Base-by-base conservation (phyloP, 2,888 invertebrate species). In the Spialia ferax region DNA sequence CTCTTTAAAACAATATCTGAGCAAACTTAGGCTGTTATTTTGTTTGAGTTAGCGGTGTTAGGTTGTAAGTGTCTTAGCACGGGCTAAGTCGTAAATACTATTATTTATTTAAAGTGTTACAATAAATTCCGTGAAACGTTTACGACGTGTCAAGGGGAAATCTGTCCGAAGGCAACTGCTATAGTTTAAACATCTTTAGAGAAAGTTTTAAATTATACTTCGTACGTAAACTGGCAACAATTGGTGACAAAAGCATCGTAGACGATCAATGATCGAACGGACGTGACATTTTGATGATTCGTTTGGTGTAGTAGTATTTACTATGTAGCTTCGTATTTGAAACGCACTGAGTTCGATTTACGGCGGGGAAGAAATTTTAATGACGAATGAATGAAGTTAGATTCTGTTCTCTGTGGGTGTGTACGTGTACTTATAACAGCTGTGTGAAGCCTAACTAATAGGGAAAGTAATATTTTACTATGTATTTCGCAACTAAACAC, bases 141-240 rank as follows among this genome's bases (percentile, higher is more conserved):
- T 80, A 79, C 73, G 69, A 75, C 77, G 73, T 77, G 78, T 75
- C 83, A 84, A 87, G 88, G 89, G 86, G 89, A 90, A 91, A 89
- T 85, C 85, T 82, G 79, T 79, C 77, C 80, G 76, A 79, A 78
- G 76, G 78, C 78, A 76, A 77, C 75, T 62, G 62, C 35, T 76
- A 74, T 74, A 64, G 72, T 63, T 63, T 67, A 70, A 73, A 73
- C 71, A 69, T 81, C 80, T 82, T 81, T 79, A 80, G 91, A 80
- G 91, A 93, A 93, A 93, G 93, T 93, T 88, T 86, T 83, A 92
- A 91, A 93, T 91, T 92, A 89, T 89, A 91, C 86, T 82, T 81
- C 80, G 85, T 81, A 82, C 79, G 85, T 87, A 85, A 90, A 90
- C 87, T 87, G 80, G 89, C 85, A 87, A 83, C 61, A 20, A 81